Evolutionary conservation across 2,888 invertebrate genomes (phyloP).

Genomic region (Drosophila niveifrons): DNA sequence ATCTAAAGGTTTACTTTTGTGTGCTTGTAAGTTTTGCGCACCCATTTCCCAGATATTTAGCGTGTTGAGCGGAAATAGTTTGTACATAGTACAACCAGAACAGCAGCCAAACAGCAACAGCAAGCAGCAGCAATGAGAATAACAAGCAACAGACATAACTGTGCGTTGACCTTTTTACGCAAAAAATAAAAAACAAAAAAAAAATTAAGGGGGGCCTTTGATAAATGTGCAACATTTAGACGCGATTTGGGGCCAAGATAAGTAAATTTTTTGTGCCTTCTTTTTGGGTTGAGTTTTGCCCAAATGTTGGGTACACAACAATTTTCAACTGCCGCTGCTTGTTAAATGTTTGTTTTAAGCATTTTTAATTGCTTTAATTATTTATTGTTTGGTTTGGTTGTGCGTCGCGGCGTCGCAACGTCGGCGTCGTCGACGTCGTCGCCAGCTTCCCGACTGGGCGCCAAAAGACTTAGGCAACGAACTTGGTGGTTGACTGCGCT

Average conservation of each 20-base stretch:
- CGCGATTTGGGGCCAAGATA: conserved; percentile 80
- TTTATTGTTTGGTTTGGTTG: conserved; percentile 78
- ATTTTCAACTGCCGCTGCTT: conserved; percentile 73
- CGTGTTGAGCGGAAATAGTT: conserved; percentile 73
- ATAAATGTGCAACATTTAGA: conserved; percentile 81
- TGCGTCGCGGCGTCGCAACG: conserved; percentile 29
- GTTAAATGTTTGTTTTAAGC: conserved; percentile 82
- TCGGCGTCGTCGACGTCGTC: background rate
- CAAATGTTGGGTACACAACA: conserved; percentile 65
- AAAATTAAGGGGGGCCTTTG: conserved; percentile 50
- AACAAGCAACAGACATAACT: conserved; percentile 71
- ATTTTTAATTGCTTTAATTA: conserved; percentile 82
- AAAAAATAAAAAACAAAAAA: conserved; percentile 9
- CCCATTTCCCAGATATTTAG: conserved; percentile 64
- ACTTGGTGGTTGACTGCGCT: conserved; percentile 52
- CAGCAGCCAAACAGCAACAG: conserved; percentile 25
- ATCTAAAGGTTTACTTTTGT: conserved; percentile 39
- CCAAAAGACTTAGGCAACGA: conserved; percentile 77
- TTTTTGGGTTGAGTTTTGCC: conserved; percentile 41
- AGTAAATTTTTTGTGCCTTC: conserved; percentile 35
- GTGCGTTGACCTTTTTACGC: conserved; percentile 78
- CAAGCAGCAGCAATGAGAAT: conserved; percentile 56
- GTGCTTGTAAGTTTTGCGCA: conserved; percentile 42
- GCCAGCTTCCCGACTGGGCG: conserved; percentile 67
- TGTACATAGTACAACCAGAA: conserved; percentile 47